A percentile compares a stretch with the other conserved stretches of the same genome.
Evolutionary conservation across 2,888 invertebrate species (phyloP).

Genomic region (Chaitophorus viminalis): DNA sequence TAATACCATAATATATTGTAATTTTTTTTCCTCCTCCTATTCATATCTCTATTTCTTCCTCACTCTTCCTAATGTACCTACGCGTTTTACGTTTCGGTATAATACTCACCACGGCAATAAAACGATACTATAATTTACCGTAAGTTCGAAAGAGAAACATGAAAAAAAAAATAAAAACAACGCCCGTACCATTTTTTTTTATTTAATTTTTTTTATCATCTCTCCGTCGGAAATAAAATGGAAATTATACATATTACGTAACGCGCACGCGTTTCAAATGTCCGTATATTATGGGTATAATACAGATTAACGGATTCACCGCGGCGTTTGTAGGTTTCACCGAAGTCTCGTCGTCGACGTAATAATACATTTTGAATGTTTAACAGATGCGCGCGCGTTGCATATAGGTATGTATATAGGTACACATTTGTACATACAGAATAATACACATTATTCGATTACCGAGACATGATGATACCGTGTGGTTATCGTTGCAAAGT

Average conservation of each 20-base stretch:
- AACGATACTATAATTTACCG: slow-evolving; percentile 14
- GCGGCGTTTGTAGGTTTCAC: background rate
- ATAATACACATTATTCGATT: too few species aligned
- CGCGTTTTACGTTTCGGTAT: background rate
- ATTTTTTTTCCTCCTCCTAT: background rate
- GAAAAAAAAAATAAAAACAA: too few species aligned
- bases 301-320: background rate
- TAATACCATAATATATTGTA: background rate
- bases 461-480: too few species aligned
- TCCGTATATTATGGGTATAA: background rate
- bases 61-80: background rate
- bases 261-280: slow-evolving; percentile 8
- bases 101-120: background rate
- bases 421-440: too few species aligned
- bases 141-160: background rate
- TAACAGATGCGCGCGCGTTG: background rate
- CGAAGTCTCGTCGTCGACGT: background rate
- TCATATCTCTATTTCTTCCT: background rate
- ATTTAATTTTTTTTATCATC: too few species aligned
- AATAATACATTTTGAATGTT: background rate
- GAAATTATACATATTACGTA: background rate
- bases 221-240: slow-evolving; percentile 6
- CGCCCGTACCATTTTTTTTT: too few species aligned
- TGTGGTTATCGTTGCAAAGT: too few species aligned
- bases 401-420: too few species aligned